Percentiles rank a stretch among this genome's conserved stretches.
Conservation (phyloP, 2,888 invertebrate genomes). For the Cremastinae sp. region DNA sequence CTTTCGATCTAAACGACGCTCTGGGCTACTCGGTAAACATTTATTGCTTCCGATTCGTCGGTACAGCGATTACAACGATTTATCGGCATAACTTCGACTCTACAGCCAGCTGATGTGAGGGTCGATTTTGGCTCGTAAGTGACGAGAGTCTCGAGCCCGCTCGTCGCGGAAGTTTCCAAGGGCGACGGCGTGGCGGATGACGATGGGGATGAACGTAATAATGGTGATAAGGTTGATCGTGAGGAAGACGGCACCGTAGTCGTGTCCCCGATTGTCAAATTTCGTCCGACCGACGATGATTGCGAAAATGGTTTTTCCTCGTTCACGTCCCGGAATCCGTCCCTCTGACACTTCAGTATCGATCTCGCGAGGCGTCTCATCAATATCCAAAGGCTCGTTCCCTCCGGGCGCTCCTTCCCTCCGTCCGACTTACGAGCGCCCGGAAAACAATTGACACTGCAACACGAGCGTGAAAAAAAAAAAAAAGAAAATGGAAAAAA, state of each 20-base stretch:
- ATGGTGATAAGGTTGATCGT: slow-evolving; percentile 28
- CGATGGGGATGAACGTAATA: slow-evolving; percentile 32
- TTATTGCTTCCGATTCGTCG: slow-evolving; percentile 54
- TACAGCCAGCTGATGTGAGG: slow-evolving; percentile 56
- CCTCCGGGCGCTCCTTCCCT: slow-evolving; percentile 50
- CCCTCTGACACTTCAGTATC: slow-evolving; percentile 44
- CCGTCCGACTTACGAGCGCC: slow-evolving; percentile 76
- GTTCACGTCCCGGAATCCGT: slow-evolving; percentile 27
- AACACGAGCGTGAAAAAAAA: slow-evolving; percentile 63
- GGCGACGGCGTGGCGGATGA: slow-evolving; percentile 21
- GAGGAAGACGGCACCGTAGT: slow-evolving; percentile 53
- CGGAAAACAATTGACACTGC: slow-evolving; percentile 81
- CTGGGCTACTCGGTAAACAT: slow-evolving; percentile 56
- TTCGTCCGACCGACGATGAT: slow-evolving; percentile 54
- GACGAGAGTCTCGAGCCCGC: slow-evolving; percentile 47
- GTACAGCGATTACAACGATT: slow-evolving; percentile 46
- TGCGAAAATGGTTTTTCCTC: slow-evolving; percentile 45
- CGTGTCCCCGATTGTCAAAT: slow-evolving; percentile 59
- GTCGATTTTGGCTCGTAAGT: slow-evolving; percentile 44
- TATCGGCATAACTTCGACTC: slow-evolving; percentile 47
- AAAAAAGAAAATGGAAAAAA: slow-evolving; percentile 34
- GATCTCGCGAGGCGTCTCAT: slow-evolving; percentile 42
- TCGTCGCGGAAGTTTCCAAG: slow-evolving; percentile 26
- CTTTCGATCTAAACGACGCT: slow-evolving; percentile 48
- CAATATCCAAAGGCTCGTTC: slow-evolving; percentile 36